A percentile compares a stretch with the other conserved stretches of the same genome.
Evolutionary conservation across 30 jellyfish, hydroid and myxozoan genomes (phyloP).

Genomic region (Pelagia noctiluca): DNA sequence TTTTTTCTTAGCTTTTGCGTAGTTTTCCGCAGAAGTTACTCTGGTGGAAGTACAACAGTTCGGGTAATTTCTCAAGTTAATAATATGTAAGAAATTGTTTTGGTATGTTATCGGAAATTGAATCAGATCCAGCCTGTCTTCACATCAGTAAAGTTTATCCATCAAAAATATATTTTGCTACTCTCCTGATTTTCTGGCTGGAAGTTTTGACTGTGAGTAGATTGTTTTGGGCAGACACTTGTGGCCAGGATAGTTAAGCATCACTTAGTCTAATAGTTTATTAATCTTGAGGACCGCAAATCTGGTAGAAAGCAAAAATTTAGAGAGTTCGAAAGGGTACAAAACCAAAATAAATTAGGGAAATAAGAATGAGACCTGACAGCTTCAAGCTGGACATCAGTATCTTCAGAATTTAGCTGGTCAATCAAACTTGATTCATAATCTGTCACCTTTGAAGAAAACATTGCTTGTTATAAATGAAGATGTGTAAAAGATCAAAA

Average conservation of each 20-base stretch:
- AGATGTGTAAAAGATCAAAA: too few species aligned
- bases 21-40: too few species aligned
- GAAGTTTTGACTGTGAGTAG: background rate
- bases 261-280: background rate
- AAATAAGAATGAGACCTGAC: constrained; percentile 26
- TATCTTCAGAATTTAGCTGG: constrained; percentile 52
- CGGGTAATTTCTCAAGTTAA: too few species aligned
- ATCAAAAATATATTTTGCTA: too few species aligned
- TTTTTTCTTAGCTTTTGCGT: too few species aligned
- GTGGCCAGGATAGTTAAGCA: background rate
- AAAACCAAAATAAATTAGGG: background rate
- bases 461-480: too few species aligned
- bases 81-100: too few species aligned
- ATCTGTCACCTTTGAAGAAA: constrained; percentile 69
- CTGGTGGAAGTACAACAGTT: too few species aligned
- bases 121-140: too few species aligned
- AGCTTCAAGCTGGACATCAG: constrained; percentile 49
- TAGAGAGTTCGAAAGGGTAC: background rate
- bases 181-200: background rate
- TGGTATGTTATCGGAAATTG: too few species aligned
- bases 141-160: too few species aligned
- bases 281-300: background rate
- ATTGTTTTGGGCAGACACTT: background rate
- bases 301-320: background rate
- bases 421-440: constrained; percentile 57